A percentile compares a stretch with the other conserved stretches of the same genome.
Evolutionary conservation across 2,797 vertebrate species (phyloP).

Genomic region (Sebastes hubbsi): DNA sequence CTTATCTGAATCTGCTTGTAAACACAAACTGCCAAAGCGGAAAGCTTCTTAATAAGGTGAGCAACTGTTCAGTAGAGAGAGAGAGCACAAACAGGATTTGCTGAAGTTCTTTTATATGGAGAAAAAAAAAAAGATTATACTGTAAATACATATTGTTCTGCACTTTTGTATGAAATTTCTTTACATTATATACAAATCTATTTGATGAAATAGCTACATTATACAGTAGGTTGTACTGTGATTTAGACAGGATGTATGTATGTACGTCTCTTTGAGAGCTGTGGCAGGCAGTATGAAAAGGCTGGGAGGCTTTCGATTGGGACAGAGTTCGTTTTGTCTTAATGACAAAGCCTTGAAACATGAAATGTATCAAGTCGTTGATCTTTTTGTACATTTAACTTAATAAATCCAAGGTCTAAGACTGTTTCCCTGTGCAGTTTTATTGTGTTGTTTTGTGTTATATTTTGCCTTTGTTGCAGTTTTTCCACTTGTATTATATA

Average conservation of each 20-base stretch:
- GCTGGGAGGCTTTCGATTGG: slow-evolving; percentile 78
- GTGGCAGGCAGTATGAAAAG: slow-evolving; percentile 57
- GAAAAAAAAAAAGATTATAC: slow-evolving; percentile 67
- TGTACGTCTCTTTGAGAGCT: slow-evolving; percentile 65
- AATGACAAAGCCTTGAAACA: slow-evolving; percentile 82
- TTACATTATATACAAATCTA: slow-evolving; percentile 80
- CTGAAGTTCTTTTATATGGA: slow-evolving; percentile 67
- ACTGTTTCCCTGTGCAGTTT: slow-evolving; percentile 24
- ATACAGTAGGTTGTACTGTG: slow-evolving; percentile 76
- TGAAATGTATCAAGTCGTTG: slow-evolving; percentile 77
- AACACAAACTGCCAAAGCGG: slow-evolving; percentile 70
- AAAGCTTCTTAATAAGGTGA: slow-evolving; percentile 59
- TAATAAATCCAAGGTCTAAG: slow-evolving; percentile 82
- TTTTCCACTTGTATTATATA: background rate
- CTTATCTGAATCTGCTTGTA: slow-evolving; percentile 75
- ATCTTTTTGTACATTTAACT: slow-evolving; percentile 86
- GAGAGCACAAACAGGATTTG: slow-evolving; percentile 59
- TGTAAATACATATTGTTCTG: slow-evolving; percentile 83
- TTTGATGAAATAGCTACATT: slow-evolving; percentile 70
- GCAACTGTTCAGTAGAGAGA: slow-evolving; percentile 62
- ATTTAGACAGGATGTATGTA: slow-evolving; percentile 61
- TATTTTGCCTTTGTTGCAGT: background rate
- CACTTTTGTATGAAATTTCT: slow-evolving; percentile 80
- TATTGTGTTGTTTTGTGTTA: slow-evolving; percentile 8
- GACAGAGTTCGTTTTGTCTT: slow-evolving; percentile 76